A percentile compares a stretch with the other conserved stretches of the same genome.
These are phyloP conservation scores for Caranx ignobilis DNA, from an alignment of 2,113 vertebrate species.

Conservation along the genomic window DNA sequence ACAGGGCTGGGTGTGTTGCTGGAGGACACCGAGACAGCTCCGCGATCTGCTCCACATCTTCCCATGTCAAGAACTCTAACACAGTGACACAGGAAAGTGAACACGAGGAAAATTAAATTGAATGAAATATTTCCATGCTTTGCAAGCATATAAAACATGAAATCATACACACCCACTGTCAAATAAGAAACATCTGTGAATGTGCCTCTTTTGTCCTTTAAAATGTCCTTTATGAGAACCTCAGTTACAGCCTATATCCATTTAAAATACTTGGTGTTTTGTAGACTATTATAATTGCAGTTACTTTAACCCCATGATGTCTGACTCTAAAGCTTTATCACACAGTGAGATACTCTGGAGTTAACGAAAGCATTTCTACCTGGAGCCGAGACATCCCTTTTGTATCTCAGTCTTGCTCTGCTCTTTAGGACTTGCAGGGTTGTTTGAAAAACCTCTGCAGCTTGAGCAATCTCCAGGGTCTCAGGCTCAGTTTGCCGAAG, in stretches of 20 bases:
- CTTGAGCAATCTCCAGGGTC: slow-evolving; percentile 78
- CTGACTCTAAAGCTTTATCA: not conserved
- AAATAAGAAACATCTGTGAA: not conserved
- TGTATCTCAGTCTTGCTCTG: slow-evolving; percentile 65
- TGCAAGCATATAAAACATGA: not conserved
- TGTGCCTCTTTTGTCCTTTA: not conserved
- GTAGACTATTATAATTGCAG: not conserved
- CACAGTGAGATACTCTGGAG: not conserved
- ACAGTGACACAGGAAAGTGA: slow-evolving; percentile 22
- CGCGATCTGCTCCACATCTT: slow-evolving; percentile 81
- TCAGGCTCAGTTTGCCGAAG: slow-evolving; percentile 81
- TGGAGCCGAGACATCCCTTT: slow-evolving; percentile 59
- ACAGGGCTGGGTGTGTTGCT: slow-evolving; percentile 77
- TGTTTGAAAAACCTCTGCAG: slow-evolving; percentile 88
- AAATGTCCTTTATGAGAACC: not conserved
- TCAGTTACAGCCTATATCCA: not conserved
- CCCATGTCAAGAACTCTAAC: slow-evolving; percentile 82
- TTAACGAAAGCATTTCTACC: slow-evolving; percentile 76
- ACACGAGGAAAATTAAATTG: not conserved
- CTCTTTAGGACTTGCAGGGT: slow-evolving; percentile 79
- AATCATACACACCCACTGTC: not conserved
- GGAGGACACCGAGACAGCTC: slow-evolving; percentile 88
- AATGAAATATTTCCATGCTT: not conserved
- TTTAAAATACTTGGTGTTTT: not conserved
- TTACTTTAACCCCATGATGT: not conserved